Evolutionary conservation across 2,113 vertebrate genomes (phyloP).

Genomic region (Vulpes vulpes): DNA sequence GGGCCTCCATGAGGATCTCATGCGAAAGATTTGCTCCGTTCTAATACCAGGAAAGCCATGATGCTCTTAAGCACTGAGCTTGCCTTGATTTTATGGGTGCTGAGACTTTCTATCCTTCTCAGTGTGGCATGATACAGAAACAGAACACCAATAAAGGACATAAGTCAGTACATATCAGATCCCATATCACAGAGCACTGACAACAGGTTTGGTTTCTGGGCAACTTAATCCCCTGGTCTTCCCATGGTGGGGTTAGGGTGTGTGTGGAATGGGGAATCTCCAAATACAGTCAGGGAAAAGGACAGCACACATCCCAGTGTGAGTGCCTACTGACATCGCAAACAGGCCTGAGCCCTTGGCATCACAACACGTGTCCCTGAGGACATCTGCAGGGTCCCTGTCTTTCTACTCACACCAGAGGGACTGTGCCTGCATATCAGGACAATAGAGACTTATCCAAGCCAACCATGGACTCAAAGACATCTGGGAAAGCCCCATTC

Average conservation of each 20-base stretch:
- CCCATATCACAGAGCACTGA: not conserved
- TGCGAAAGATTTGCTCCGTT: not conserved
- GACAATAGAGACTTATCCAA: not conserved
- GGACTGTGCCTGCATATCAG: not conserved
- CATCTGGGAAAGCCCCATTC: too few species aligned
- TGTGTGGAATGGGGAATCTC: not conserved
- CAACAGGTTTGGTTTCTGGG: not conserved
- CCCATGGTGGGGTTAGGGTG: accelerated
- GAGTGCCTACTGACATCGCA: accelerated
- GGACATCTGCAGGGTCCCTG: not conserved
- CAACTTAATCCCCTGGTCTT: not conserved
- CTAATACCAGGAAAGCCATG: not conserved
- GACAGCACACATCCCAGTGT: accelerated
- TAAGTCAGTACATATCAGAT: not conserved
- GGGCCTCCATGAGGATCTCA: accelerated
- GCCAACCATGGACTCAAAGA: not conserved
- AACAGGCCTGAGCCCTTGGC: not conserved
- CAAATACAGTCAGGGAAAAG: not conserved
- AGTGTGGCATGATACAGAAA: not conserved
- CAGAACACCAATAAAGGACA: too few species aligned
- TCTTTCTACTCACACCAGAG: not conserved
- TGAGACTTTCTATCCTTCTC: not conserved
- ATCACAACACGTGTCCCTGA: not conserved
- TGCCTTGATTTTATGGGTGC: not conserved
- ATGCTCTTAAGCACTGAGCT: not conserved